These are phyloP conservation scores for Neopipo cinnamomea DNA, from an alignment of 2,113 vertebrate genomes.

Conservation along the genomic window DNA sequence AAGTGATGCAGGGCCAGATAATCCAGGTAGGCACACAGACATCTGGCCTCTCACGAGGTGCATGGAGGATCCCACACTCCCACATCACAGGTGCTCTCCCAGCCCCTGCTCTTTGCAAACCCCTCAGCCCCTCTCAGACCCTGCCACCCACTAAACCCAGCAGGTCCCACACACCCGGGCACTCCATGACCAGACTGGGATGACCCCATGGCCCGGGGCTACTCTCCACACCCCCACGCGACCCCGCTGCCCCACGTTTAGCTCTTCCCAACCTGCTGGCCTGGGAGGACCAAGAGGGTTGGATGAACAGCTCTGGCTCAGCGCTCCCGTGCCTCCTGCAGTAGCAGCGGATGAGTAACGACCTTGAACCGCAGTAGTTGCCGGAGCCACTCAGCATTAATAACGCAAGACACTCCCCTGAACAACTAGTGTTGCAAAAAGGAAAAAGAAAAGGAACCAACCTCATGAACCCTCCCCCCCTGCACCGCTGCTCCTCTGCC, in stretches of 20 bases:
- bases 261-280: slow-evolving; percentile 23
- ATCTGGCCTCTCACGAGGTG: accelerated
- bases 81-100: accelerated
- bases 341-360: neutral
- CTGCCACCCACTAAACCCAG: neutral
- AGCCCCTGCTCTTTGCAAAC: neutral
- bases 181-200: accelerated
- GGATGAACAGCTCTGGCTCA: neutral
- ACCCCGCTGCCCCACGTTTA: neutral
- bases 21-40: accelerated
- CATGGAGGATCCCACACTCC: accelerated
- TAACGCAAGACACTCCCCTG: slow-evolving; percentile 49
- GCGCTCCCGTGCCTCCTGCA: neutral
- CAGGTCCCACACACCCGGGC: accelerated
- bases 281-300: neutral
- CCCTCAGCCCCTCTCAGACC: neutral
- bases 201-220: accelerated
- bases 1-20: neutral
- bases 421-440: slow-evolving; percentile 11
- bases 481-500: neutral
- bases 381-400: slow-evolving; percentile 23
- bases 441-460: neutral
- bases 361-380: neutral
- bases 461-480: neutral
- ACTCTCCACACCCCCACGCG: accelerated